A percentile compares a stretch with the other conserved stretches of the same genome.
phyloP scores from a whole-genome alignment of 2,113 vertebrate genomes.

The Epinephelus lanceolatus region DNA sequence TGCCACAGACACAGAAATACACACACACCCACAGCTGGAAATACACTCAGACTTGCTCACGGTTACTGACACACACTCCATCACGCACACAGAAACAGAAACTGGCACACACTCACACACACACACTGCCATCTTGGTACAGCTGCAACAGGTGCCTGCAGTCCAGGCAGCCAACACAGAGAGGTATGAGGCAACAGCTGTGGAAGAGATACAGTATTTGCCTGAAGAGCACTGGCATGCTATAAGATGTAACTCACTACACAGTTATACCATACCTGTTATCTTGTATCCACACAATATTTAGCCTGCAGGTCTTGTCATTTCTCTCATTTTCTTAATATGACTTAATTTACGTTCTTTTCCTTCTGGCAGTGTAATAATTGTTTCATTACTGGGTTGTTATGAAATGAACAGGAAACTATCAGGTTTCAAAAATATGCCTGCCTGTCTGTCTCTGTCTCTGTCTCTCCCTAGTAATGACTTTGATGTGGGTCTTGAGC shows the following conservation, averaged over 20 bases:
- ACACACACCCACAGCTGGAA: slow-evolving; percentile 4
- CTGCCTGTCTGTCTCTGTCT: not conserved
- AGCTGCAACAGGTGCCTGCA: slow-evolving; percentile 80
- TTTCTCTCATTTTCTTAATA: not conserved
- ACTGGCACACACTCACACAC: slow-evolving; percentile 53
- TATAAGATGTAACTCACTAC: not conserved
- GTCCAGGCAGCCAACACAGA: slow-evolving; percentile 84
- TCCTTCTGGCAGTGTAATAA: not conserved
- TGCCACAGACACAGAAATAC: not conserved
- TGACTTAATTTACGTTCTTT: not conserved
- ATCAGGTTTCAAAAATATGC: not conserved
- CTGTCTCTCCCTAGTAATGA: slow-evolving; percentile 85
- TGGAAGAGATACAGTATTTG: not conserved
- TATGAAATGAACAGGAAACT: not conserved
- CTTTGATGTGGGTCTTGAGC: slow-evolving; percentile 85
- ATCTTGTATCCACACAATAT: no score
- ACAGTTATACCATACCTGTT: not conserved
- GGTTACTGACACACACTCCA: slow-evolving; percentile 20
- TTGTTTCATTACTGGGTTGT: not conserved
- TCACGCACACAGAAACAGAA: not conserved
- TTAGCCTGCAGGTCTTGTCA: not conserved
- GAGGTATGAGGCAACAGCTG: slow-evolving; percentile 79
- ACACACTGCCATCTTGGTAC: slow-evolving; percentile 36
- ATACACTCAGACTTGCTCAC: not conserved
- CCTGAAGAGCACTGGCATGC: not conserved